A percentile compares a stretch with the other conserved stretches of the same genome.
Conservation (phyloP, 2,113 vertebrate genomes). For the Canis aureus region DNA sequence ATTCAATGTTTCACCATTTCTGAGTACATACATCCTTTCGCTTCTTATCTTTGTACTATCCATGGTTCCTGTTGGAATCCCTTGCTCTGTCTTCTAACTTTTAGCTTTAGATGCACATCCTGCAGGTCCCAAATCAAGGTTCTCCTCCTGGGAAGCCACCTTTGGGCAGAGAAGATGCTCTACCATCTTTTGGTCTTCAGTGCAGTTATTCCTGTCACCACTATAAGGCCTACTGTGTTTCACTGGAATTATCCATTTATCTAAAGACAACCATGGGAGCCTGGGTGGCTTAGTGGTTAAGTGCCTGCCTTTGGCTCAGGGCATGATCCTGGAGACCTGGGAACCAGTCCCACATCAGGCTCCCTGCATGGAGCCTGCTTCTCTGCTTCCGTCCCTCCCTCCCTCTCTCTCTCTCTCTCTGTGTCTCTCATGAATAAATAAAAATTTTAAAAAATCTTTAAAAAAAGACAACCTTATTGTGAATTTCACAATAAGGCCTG, state of each 20-base stretch:
- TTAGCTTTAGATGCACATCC: not conserved
- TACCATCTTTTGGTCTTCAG: not conserved
- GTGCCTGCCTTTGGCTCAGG: too few species aligned
- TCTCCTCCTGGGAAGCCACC: not conserved
- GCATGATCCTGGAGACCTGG: too few species aligned
- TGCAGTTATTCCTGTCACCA: not conserved
- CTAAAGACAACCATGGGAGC: not conserved
- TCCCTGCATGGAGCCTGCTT: too few species aligned
- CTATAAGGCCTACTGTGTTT: not conserved
- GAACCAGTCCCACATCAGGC: too few species aligned
- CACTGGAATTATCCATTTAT: not conserved
- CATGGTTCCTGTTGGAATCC: not conserved
- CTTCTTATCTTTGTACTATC: not conserved
- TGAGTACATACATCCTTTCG: not conserved
- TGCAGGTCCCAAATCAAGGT: not conserved
- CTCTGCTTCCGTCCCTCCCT: too few species aligned
- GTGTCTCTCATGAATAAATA: too few species aligned
- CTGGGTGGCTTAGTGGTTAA: too few species aligned
- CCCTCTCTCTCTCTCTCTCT: too few species aligned
- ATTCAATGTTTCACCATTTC: not conserved
- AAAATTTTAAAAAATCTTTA: too few species aligned
- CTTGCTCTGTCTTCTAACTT: not conserved
- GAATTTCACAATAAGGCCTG: not conserved
- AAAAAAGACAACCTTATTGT: too few species aligned
- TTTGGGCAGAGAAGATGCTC: not conserved